Evolutionary conservation across 2,797 vertebrate species (phyloP).

Genomic region (Poecilia velifera): DNA sequence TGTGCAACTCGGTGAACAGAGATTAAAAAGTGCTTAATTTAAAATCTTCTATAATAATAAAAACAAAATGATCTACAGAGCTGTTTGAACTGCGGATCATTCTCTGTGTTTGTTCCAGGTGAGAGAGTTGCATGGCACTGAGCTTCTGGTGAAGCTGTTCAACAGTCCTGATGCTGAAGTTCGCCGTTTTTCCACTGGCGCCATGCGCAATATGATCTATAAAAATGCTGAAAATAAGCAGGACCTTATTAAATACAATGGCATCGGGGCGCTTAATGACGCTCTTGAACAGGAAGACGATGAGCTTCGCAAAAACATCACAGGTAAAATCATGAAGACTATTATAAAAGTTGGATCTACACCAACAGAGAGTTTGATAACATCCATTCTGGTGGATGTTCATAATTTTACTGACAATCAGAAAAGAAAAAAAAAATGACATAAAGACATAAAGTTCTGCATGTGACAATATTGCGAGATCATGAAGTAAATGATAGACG

Average conservation of each 20-base stretch:
- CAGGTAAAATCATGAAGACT: slow-evolving; percentile 77
- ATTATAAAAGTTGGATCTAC: not conserved
- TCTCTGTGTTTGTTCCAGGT: slow-evolving; percentile 76
- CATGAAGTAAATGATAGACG: not conserved
- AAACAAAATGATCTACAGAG: not conserved
- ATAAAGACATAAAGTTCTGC: not conserved
- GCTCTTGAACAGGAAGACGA: slow-evolving; percentile 85
- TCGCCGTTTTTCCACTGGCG: slow-evolving; percentile 91
- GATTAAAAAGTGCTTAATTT: not conserved
- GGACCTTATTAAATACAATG: slow-evolving; percentile 84
- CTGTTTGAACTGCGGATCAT: not conserved
- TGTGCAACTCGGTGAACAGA: not conserved
- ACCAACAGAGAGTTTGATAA: not conserved
- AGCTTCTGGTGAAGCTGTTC: slow-evolving; percentile 87
- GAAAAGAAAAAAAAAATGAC: not conserved
- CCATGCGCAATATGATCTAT: slow-evolving; percentile 94
- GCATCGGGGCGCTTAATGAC: slow-evolving; percentile 86
- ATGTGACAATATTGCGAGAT: not conserved
- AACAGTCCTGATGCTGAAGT: slow-evolving; percentile 88
- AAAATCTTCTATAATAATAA: not conserved
- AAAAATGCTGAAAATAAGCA: slow-evolving; percentile 91
- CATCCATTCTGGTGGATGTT: not conserved
- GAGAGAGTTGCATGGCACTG: slow-evolving; percentile 83
- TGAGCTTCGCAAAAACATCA: slow-evolving; percentile 93
- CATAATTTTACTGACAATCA: not conserved